Percentiles rank a stretch among this genome's conserved stretches.
Conservation (phyloP, 2,797 vertebrate genomes). For the Tachyglossus aculeatus region DNA sequence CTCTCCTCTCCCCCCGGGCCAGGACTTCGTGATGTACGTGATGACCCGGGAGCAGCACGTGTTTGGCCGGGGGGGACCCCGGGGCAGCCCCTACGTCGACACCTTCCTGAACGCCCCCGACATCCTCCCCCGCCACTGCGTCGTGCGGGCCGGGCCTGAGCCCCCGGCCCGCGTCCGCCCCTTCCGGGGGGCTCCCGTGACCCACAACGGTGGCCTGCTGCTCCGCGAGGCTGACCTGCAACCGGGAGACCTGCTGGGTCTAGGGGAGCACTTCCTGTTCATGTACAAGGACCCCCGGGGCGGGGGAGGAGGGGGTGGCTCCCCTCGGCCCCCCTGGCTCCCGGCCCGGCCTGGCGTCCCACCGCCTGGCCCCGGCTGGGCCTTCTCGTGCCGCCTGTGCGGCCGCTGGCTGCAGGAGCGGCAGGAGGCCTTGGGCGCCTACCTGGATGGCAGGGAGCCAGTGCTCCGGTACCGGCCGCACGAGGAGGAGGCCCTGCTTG, state of each 20-base stretch:
- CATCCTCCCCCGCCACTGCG: slow-evolving; percentile 86
- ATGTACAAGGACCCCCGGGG: slow-evolving; percentile 91
- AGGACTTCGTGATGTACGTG: slow-evolving; percentile 94
- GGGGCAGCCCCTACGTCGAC: slow-evolving; percentile 85
- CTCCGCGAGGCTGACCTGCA: slow-evolving; percentile 85
- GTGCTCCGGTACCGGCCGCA: slow-evolving; percentile 84
- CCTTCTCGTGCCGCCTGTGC: slow-evolving; percentile 78
- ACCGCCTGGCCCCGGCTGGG: slow-evolving; percentile 60
- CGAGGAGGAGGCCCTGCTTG: slow-evolving; percentile 78
- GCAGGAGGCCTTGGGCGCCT: slow-evolving; percentile 85
- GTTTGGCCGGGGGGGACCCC: slow-evolving; percentile 87
- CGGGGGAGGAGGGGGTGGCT: slow-evolving; percentile 65
- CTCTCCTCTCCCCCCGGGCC: background rate
- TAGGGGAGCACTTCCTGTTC: slow-evolving; percentile 89
- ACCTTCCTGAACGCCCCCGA: slow-evolving; percentile 90
- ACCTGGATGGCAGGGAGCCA: slow-evolving; percentile 83
- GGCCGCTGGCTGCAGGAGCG: slow-evolving; percentile 84
- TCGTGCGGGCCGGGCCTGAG: slow-evolving; percentile 66
- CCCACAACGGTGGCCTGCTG: slow-evolving; percentile 86
- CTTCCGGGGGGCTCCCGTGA: slow-evolving; percentile 86
- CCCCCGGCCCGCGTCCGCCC: slow-evolving; percentile 82
- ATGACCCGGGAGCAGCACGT: slow-evolving; percentile 89
- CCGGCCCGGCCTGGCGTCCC: slow-evolving; percentile 55
- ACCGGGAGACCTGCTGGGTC: slow-evolving; percentile 88
- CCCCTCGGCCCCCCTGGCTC: slow-evolving; percentile 78